Evolutionary conservation across 2,797 vertebrate species (phyloP).

Genomic region (Premnoplex brunnescens): DNA sequence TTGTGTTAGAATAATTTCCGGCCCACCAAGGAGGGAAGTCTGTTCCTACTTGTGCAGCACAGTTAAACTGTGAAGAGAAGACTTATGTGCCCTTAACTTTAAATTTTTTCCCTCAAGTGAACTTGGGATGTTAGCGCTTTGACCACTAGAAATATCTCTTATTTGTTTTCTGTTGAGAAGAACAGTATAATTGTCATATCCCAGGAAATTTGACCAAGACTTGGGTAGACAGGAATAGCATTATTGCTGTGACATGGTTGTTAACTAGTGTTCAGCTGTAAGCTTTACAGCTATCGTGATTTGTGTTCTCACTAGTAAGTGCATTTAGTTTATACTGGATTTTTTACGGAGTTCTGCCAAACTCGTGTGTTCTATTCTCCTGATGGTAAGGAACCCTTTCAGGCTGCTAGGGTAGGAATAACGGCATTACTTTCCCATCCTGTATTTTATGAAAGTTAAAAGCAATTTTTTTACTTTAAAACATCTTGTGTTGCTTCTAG

Average conservation of each 20-base stretch:
- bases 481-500: not conserved
- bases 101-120: not conserved
- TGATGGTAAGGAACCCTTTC: not conserved
- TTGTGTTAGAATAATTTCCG: not conserved
- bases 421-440: not conserved
- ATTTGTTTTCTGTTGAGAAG: not conserved
- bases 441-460: not conserved
- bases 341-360: not conserved
- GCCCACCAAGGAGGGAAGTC: too few relatives aligned
- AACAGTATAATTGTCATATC: not conserved
- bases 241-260: not conserved
- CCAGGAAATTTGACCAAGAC: not conserved
- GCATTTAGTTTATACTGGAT: not conserved
- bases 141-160: not conserved
- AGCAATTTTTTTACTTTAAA: not conserved
- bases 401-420: not conserved
- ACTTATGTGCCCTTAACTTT: not conserved
- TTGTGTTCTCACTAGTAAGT: not conserved
- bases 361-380: not conserved
- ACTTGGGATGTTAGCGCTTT: not conserved
- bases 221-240: not conserved
- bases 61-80: not conserved
- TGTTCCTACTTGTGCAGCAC: not conserved
- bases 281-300: not conserved
- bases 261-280: not conserved